Percentiles rank a stretch among this genome's conserved stretches.
phyloP scores from a whole-genome alignment of 1,140 invertebrate genomes.

The Goniozus legneri region DNA sequence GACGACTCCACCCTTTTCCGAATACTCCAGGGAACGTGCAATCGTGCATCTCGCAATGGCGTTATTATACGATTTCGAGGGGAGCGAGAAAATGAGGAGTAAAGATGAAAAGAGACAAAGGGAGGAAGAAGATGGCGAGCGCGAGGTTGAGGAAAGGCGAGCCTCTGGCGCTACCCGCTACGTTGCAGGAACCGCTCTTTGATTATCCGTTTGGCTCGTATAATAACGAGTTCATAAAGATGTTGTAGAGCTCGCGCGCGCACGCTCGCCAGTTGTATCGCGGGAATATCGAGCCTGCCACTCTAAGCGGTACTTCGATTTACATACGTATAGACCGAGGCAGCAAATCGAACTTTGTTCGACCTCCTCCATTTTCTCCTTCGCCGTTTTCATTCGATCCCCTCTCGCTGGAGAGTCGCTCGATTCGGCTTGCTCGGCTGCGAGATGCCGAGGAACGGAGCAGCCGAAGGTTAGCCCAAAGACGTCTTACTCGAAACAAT shows the following conservation, averaged over 20 bases:
- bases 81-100: too few species aligned
- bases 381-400: slow-evolving; percentile 9
- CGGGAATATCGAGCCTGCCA: neutral
- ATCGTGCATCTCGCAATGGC: too few species aligned
- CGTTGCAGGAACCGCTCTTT: slow-evolving; percentile 42
- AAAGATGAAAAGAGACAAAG: neutral
- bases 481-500: slow-evolving; percentile 56
- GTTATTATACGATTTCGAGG: too few species aligned
- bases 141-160: slow-evolving; percentile 9
- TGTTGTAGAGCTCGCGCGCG: slow-evolving; percentile 37
- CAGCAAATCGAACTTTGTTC: slow-evolving; percentile 16
- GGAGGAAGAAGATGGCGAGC: slow-evolving; percentile 5
- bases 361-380: slow-evolving; percentile 1
- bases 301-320: slow-evolving; percentile 19
- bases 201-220: slow-evolving; percentile 47
- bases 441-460: too few species aligned
- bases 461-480: slow-evolving; percentile 30
- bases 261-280: neutral
- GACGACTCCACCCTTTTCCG: too few species aligned
- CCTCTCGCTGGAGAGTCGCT: slow-evolving; percentile 8
- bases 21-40: too few species aligned
- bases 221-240: slow-evolving; percentile 53
- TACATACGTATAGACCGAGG: slow-evolving; percentile 40
- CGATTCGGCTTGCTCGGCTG: too few species aligned
- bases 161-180: slow-evolving; percentile 7